Evolutionary conservation across 2,113 vertebrate species (phyloP).

Genomic region (Catagonus wagneri): DNA sequence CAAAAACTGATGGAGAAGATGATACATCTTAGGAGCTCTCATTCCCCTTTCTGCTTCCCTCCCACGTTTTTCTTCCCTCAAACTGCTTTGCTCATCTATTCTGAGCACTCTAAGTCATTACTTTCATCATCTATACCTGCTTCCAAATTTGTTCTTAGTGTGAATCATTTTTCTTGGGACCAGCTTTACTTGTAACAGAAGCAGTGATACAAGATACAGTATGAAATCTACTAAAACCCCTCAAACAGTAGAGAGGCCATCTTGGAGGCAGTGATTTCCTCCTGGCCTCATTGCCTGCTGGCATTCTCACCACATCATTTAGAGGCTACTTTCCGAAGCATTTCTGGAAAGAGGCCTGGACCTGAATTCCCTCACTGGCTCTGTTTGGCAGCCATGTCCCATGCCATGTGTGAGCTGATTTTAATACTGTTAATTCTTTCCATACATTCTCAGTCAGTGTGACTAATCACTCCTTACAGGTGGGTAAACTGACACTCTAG

Average conservation of each 20-base stretch:
- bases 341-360: neutral
- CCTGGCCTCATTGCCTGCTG: neutral
- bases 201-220: neutral
- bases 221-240: neutral
- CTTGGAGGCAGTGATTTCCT: neutral
- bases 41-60: neutral
- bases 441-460: neutral
- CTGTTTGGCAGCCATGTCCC: neutral
- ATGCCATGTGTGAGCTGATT: neutral
- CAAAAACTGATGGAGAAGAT: neutral
- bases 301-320: neutral
- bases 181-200: neutral
- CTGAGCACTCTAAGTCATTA: neutral
- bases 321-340: neutral
- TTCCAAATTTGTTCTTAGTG: neutral
- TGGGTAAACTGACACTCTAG: neutral
- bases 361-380: neutral
- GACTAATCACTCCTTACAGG: neutral
- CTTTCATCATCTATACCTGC: neutral
- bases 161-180: neutral
- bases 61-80: accelerated
- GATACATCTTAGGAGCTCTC: neutral
- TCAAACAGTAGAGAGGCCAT: neutral
- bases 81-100: neutral
- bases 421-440: neutral